Percentiles rank a stretch among this genome's conserved stretches.
These are phyloP conservation scores for Catharus minimus DNA, from an alignment of 2,113 vertebrate genomes.

Conservation along the genomic window DNA sequence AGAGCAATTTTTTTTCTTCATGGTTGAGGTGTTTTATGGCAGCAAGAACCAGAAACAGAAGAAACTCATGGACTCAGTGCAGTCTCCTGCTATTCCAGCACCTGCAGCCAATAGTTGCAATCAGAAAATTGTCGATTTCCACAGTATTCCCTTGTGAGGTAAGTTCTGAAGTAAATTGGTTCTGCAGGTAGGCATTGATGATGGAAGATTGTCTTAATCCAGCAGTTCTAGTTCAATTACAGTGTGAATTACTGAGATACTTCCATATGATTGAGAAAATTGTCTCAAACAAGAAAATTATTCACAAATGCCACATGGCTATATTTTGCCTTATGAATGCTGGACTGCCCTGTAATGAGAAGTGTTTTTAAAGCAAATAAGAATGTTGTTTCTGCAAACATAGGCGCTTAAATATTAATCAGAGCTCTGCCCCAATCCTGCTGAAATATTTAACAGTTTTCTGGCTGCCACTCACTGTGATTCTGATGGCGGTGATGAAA, in stretches of 20 bases:
- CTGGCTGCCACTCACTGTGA: constrained; percentile 24
- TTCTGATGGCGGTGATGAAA: constrained; percentile 36
- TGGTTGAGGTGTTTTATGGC: not conserved
- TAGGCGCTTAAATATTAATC: constrained; percentile 54
- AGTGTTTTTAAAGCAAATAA: constrained; percentile 41
- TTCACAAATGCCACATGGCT: not conserved
- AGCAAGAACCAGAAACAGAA: not conserved
- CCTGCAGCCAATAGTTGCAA: not conserved
- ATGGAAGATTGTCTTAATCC: constrained; percentile 9
- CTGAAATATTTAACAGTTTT: constrained; percentile 30
- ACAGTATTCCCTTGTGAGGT: not conserved
- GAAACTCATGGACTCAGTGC: rapidly evolving
- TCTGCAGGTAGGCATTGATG: not conserved
- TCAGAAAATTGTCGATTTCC: not conserved
- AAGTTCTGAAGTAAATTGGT: constrained; percentile 9
- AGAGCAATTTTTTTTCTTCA: not conserved
- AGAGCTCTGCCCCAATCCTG: not conserved
- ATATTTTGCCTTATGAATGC: not conserved
- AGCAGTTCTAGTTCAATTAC: constrained; percentile 12
- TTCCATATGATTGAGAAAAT: not conserved
- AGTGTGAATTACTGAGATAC: not conserved
- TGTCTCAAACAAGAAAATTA: not conserved
- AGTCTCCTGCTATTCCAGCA: not conserved
- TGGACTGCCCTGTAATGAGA: not conserved
- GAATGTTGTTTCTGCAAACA: constrained; percentile 34